A percentile compares a stretch with the other conserved stretches of the same genome.
Evolutionary conservation across 2,888 invertebrate genomes (phyloP).

Genomic region (Electrophaes corylata): DNA sequence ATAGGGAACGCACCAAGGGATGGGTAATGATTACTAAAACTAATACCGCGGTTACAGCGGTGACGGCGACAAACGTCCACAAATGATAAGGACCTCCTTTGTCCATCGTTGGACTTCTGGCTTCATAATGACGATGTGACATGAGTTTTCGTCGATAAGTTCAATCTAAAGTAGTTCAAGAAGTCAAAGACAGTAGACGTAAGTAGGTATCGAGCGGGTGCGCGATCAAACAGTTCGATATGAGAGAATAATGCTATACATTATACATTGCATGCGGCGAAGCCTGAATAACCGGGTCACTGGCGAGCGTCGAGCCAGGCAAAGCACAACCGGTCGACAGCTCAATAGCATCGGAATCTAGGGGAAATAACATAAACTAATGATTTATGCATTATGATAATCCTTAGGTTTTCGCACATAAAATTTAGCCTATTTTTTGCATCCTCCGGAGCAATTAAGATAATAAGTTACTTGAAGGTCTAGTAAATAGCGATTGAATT

Average conservation of each 20-base stretch:
- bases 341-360: background rate
- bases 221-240: conserved; percentile 44
- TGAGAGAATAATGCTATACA: conserved; percentile 38
- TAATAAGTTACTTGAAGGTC: no score
- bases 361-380: conserved; percentile 1
- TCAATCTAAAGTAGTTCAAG: background rate
- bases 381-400: conserved; percentile 6
- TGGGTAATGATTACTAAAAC: no score
- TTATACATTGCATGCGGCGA: conserved; percentile 34
- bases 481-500: no score
- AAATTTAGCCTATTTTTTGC: no score
- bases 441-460: no score
- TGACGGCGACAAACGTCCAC: no score
- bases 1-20: no score
- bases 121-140: no score
- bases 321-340: conserved; percentile 32
- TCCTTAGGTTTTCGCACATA: background rate
- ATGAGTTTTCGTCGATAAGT: background rate
- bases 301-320: conserved; percentile 36
- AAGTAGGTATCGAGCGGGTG: conserved; percentile 13
- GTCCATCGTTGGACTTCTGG: no score
- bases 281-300: conserved; percentile 46
- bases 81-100: no score
- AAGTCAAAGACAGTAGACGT: background rate
- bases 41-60: no score